A percentile compares a stretch with the other conserved stretches of the same genome.
Conservation (phyloP, 2,888 invertebrate genomes). For the Nebria brevicollis region DNA sequence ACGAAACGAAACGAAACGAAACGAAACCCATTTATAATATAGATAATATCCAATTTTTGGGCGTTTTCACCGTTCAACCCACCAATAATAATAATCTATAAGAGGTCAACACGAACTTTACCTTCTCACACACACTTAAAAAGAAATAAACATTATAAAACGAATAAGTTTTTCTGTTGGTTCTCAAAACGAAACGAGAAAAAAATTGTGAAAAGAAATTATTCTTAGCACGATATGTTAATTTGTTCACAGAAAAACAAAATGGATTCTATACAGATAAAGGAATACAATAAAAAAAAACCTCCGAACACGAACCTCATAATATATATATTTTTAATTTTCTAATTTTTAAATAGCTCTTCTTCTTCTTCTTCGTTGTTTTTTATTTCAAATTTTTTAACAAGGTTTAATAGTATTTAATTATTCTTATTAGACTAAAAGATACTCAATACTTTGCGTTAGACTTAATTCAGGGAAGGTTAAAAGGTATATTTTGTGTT, state of each 20-base stretch:
- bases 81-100: slow-evolving; percentile 17
- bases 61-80: slow-evolving; percentile 21
- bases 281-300: not conserved
- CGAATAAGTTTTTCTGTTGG: slow-evolving; percentile 20
- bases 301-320: not conserved
- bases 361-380: not conserved
- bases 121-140: not conserved
- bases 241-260: slow-evolving; percentile 27
- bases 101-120: slow-evolving; percentile 32
- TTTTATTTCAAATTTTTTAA: not conserved
- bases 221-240: slow-evolving; percentile 34
- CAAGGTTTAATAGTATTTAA: not conserved
- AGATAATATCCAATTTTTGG: slow-evolving; percentile 24
- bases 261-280: slow-evolving; percentile 24
- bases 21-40: not conserved
- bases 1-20: not conserved
- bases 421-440: not conserved
- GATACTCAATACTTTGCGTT: too few species aligned
- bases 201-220: slow-evolving; percentile 17
- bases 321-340: not conserved
- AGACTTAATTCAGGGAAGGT: too few species aligned
- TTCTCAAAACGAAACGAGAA: slow-evolving; percentile 15
- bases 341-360: not conserved
- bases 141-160: slow-evolving; percentile 14
- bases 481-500: too few species aligned